phyloP scores from a whole-genome alignment of 2,113 vertebrate species.

The Indicator indicator region DNA sequence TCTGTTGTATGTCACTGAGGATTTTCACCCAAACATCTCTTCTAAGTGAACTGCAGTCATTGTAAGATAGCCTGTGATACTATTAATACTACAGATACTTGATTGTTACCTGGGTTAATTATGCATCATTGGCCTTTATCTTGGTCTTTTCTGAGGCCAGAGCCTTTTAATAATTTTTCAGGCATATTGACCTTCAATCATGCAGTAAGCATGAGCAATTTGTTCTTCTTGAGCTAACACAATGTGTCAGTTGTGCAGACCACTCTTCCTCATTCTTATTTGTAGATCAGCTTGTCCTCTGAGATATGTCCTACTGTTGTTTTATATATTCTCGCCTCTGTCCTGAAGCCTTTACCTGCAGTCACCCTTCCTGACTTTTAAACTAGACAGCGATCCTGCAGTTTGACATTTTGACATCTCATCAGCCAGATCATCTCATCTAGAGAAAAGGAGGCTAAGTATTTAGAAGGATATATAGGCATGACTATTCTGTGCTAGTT shows the following conservation, averaged over 20 bases:
- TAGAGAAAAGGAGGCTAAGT: background rate
- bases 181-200: slow-evolving; percentile 51
- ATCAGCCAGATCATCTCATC: background rate
- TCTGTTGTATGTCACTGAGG: background rate
- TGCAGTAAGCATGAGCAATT: slow-evolving; percentile 28
- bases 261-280: slow-evolving; percentile 4
- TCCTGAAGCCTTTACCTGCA: background rate
- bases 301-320: background rate
- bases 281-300: slow-evolving; percentile 32
- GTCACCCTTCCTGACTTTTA: background rate
- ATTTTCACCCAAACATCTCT: background rate
- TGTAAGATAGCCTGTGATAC: background rate
- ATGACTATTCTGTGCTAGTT: background rate
- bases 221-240: slow-evolving; percentile 48
- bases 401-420: background rate
- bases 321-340: background rate
- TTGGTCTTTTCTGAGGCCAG: background rate
- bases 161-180: slow-evolving; percentile 49
- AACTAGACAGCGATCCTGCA: background rate
- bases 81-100: background rate
- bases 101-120: slow-evolving; percentile 21
- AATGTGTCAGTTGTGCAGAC: background rate
- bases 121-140: slow-evolving; percentile 40
- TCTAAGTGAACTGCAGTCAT: background rate
- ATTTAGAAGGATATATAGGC: background rate